phyloP scores from a whole-genome alignment of 2,113 vertebrate genomes.

The Heloderma charlesbogerti region DNA sequence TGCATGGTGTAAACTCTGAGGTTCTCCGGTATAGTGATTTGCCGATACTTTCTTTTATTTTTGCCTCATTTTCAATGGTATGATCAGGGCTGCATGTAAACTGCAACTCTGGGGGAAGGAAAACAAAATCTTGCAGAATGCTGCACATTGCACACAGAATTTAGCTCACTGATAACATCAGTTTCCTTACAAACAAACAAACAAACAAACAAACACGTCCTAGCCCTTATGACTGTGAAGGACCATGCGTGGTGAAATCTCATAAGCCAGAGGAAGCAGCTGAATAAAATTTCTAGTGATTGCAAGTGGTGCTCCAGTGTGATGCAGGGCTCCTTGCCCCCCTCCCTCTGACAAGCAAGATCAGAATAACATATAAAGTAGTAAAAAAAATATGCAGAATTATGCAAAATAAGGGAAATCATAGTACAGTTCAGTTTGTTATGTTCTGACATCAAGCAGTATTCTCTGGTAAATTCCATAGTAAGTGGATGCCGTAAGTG shows the following conservation, averaged over 20 bases:
- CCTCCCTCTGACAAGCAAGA: neutral
- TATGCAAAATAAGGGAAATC: neutral
- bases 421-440: neutral
- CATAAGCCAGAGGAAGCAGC: neutral
- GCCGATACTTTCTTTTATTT: no score
- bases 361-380: neutral
- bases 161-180: no score
- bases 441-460: neutral
- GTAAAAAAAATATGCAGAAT: neutral
- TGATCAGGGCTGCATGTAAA: no score
- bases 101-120: no score
- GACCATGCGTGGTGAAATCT: neutral
- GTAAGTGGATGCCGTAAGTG: neutral
- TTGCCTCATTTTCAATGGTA: no score
- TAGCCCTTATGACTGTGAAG: neutral
- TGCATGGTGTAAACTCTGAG: no score
- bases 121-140: no score
- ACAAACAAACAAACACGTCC: no score
- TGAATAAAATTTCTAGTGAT: neutral
- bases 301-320: neutral
- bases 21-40: no score
- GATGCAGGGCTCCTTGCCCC: neutral
- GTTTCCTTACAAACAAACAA: no score
- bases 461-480: neutral
- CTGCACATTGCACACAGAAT: no score